Conservation (phyloP, 2,113 vertebrate genomes). For the Tichodroma muraria region DNA sequence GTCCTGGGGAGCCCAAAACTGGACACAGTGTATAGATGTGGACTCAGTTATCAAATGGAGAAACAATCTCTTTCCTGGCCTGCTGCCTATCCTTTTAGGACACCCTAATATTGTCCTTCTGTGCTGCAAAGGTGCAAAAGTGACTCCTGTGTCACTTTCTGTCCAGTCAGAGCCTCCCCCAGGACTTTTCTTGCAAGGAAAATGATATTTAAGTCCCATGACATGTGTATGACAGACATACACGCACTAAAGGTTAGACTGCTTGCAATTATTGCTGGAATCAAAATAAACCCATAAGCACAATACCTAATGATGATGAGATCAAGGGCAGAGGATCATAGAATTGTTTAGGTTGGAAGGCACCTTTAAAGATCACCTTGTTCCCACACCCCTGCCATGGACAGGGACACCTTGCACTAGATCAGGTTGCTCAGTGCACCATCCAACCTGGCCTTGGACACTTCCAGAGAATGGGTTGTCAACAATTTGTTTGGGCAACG, state of each 20-base stretch:
- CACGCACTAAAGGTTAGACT: fast-evolving
- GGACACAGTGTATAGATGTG: not conserved
- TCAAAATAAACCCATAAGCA: not conserved
- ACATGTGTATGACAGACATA: not conserved
- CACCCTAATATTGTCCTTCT: not conserved
- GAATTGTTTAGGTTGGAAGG: not conserved
- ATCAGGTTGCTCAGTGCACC: not conserved
- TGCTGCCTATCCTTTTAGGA: not conserved
- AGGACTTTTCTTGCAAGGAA: not conserved
- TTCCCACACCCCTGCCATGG: not conserved
- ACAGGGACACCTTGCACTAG: not conserved
- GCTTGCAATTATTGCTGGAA: not conserved
- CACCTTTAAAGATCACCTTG: not conserved
- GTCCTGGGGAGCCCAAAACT: not conserved
- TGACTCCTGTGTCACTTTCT: not conserved
- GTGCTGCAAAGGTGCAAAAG: not conserved
- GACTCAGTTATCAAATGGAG: not conserved
- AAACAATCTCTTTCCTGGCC: not conserved
- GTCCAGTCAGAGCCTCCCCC: not conserved
- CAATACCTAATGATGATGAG: not conserved
- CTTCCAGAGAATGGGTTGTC: not conserved
- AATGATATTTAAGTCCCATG: not conserved
- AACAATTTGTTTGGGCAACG: not conserved
- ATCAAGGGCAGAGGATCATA: not conserved
- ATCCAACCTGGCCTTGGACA: not conserved